These are phyloP conservation scores for Acanthis flammea DNA, from an alignment of 2,797 vertebrate species.

Conservation along the genomic window DNA sequence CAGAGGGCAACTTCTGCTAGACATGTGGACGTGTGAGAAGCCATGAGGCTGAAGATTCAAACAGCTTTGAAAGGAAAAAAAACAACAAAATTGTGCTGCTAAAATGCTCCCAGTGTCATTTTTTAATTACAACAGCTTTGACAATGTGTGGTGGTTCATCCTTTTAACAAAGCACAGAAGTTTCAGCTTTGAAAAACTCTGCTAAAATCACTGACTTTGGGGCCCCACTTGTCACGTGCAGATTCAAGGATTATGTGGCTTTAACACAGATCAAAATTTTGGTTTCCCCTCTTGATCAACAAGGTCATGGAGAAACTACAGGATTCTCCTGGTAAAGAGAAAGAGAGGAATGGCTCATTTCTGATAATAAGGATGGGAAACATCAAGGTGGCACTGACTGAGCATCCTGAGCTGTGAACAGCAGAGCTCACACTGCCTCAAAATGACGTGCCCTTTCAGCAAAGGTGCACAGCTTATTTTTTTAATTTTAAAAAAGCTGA, in stretches of 20 bases:
- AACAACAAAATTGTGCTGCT: background rate
- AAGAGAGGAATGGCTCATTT: background rate
- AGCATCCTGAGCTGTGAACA: background rate
- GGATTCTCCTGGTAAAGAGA: background rate
- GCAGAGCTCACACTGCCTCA: background rate
- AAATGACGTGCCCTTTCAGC: background rate
- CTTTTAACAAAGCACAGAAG: background rate
- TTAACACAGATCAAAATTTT: background rate
- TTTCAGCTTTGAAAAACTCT: background rate
- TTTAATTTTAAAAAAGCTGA: background rate
- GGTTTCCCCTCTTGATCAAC: background rate
- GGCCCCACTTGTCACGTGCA: too few species aligned
- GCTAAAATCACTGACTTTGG: background rate
- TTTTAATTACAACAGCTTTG: background rate
- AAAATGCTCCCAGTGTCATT: background rate
- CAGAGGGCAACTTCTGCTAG: background rate
- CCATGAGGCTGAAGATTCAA: background rate
- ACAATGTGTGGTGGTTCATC: background rate
- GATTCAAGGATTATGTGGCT: background rate
- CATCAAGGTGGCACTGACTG: background rate
- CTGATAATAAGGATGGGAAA: background rate
- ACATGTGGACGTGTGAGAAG: conserved; percentile 13
- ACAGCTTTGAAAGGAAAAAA: background rate
- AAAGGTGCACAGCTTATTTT: background rate
- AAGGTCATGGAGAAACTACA: background rate